Evolutionary conservation across 2,888 invertebrate species (phyloP), one percentile per base, ranked within the genome.

Genomic region (Criorhina ranunculi): DNA sequence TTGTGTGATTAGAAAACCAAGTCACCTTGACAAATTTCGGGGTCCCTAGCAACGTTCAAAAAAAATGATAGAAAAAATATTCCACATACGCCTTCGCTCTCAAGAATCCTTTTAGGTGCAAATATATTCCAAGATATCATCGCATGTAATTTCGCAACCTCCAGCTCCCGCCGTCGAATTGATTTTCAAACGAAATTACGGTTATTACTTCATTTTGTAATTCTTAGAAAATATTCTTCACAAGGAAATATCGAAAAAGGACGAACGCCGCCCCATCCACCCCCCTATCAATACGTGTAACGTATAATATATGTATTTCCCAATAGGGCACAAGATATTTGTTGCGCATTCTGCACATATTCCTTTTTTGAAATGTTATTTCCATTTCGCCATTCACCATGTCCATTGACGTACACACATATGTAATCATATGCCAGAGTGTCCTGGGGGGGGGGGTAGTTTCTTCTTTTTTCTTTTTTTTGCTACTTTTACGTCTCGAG

Each of bases 111-210:
- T 67, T 55, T 33, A 55, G 42, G 67, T 67, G 67, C 67, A 55
- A 67, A 67, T 67, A 51, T 40, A 15, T 17, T 42, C n/a, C 17
- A 31, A 31, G 29, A 67, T n/a, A 37, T 24, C 24, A n/a, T n/a
- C n/a, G n/a, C 24, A 24, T 42, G 40, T 42, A 55, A 42, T 42
- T 57, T 5, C 1, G 15, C 53, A 55, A 24, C 24, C 24, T 24
- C 24, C 24, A 1, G 24, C 53, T 42, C 29, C 29, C 42, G 6
- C 42, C 17, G 42, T n/a, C 4, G 67, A 55, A 67, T 55, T 67
- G 67, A 67, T 67, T 67, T 67, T 42, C 67, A 67, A 67, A 67
- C 53, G 53, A 55, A 42, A 42, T 67, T 67, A 67, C 55, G 67
- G 67, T 67, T 67, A 55, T 55, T 55, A 67, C 40, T 67, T 51